Conservation (phyloP, 2,113 vertebrate species). For the Petroica traversi region DNA sequence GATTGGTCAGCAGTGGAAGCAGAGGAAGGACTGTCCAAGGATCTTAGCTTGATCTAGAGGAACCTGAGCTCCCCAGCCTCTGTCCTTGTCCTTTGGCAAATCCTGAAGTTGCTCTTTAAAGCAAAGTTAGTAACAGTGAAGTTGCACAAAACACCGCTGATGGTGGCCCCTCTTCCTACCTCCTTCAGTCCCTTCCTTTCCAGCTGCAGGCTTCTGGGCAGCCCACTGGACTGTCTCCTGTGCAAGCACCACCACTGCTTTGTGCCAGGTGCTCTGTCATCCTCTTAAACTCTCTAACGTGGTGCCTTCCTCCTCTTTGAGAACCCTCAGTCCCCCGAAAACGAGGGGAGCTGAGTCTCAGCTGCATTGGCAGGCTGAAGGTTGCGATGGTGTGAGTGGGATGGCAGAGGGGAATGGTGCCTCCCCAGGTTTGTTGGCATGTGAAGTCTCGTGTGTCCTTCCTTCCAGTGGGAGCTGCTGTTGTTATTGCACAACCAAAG, state of each 20-base stretch:
- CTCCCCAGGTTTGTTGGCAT: neutral
- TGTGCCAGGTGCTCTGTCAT: neutral
- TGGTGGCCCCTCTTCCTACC: neutral
- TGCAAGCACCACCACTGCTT: neutral
- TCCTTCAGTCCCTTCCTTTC: neutral
- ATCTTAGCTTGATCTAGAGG: neutral
- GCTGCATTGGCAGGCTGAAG: neutral
- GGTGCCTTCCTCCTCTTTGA: neutral
- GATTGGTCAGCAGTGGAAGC: neutral
- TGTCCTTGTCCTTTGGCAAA: neutral
- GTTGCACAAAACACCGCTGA: neutral
- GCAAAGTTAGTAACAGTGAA: neutral
- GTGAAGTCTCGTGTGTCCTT: neutral
- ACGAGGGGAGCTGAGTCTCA: neutral
- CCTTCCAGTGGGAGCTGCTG: neutral
- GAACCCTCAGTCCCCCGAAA: rapidly evolving
- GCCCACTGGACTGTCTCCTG: rapidly evolving
- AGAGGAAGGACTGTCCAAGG: neutral
- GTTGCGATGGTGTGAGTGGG: rapidly evolving
- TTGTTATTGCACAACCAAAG: neutral
- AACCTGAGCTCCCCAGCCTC: rapidly evolving
- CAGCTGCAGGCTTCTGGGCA: rapidly evolving
- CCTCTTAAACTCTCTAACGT: neutral
- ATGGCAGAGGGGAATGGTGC: rapidly evolving
- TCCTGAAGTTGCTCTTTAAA: neutral